These are phyloP conservation scores for Atethmia centrago DNA, from an alignment of 2,888 invertebrate species.

Conservation along the genomic window DNA sequence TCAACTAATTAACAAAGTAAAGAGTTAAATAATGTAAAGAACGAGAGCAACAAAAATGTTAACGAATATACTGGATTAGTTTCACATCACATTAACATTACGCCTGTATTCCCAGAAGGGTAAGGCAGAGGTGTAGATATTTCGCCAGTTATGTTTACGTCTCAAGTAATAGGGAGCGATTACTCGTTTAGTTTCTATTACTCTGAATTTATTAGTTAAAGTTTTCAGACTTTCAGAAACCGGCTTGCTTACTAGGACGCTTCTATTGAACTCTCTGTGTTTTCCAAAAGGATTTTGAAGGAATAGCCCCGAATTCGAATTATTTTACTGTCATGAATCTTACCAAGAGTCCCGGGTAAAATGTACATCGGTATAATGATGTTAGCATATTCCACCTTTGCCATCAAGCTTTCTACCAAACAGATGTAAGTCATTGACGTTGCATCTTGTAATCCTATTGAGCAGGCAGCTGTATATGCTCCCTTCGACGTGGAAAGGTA, in stretches of 20 bases:
- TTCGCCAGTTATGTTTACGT: not conserved
- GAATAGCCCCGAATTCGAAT: not conserved
- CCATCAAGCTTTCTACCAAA: slow-evolving; percentile 2
- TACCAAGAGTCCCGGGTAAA: slow-evolving; percentile 25
- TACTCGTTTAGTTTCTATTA: not conserved
- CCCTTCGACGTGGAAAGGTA: not conserved
- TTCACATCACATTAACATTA: not conserved
- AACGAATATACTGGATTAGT: not conserved
- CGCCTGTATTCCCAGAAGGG: no score
- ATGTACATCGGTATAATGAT: slow-evolving; percentile 35
- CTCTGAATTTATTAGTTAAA: not conserved
- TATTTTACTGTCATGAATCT: not conserved
- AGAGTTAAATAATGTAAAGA: not conserved
- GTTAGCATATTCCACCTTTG: not conserved
- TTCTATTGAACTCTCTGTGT: not conserved
- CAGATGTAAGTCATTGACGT: not conserved
- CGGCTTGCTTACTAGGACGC: not conserved
- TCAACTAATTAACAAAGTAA: not conserved
- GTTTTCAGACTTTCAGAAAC: not conserved
- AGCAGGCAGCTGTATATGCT: not conserved
- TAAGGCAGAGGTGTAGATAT: not conserved
- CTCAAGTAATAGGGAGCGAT: not conserved
- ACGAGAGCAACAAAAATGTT: not conserved
- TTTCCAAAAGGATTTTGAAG: not conserved
- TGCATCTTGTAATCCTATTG: accelerated